Conservation (phyloP, 2,888 invertebrate genomes). For the Mesochorus sp. region DNA sequence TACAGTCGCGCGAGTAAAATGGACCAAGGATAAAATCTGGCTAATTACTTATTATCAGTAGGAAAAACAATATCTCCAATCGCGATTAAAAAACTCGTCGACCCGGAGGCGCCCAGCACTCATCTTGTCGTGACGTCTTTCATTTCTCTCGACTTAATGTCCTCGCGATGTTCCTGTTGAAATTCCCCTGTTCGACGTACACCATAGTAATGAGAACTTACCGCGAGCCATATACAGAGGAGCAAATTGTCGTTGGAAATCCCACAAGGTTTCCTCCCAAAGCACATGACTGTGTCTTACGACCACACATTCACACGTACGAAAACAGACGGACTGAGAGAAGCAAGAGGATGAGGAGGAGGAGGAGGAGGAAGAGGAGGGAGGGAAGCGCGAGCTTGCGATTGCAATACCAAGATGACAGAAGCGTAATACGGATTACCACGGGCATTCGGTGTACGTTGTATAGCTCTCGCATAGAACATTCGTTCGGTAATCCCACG, state of each 20-base stretch:
- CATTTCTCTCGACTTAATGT: neutral
- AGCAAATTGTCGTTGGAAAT: slow-evolving; percentile 11
- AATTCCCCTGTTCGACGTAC: slow-evolving; percentile 1
- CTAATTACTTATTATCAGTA: no score
- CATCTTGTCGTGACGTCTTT: neutral
- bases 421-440: slow-evolving; percentile 57
- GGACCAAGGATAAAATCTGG: no score
- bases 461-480: slow-evolving; percentile 36
- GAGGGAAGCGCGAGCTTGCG: neutral
- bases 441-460: slow-evolving; percentile 51
- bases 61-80: no score
- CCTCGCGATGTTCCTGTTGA: no score
- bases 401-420: slow-evolving; percentile 22
- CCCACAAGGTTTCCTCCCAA: slow-evolving; percentile 4
- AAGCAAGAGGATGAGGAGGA: neutral
- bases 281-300: neutral
- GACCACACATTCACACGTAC: neutral
- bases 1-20: no score
- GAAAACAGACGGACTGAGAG: neutral
- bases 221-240: slow-evolving; percentile 1
- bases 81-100: no score
- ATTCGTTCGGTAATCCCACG: slow-evolving; percentile 68
- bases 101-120: neutral
- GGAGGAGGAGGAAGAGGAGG: neutral
- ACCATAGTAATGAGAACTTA: slow-evolving; percentile 6